Evolutionary conservation across 2,888 invertebrate genomes (phyloP), one percentile per base, ranked within the genome.

Genomic region (Trichopoda pennipes): DNA sequence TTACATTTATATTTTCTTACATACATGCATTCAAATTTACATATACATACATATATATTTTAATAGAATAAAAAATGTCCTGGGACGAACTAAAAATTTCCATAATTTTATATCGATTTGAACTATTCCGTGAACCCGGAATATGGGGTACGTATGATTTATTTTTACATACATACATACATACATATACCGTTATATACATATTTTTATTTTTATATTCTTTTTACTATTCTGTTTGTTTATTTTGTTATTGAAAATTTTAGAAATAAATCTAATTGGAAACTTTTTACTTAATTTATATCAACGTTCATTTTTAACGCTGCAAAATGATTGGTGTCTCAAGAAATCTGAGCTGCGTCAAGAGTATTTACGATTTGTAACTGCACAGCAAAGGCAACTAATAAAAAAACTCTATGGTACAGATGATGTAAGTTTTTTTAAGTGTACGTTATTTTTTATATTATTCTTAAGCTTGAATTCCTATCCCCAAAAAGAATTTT

Each of bases 261-360:
- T 69, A 85, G 88, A 87, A 42, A 86, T 87, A 4, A 86, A 88
- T 63, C 58, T 85, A 1, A 84, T 89, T 72, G 89, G 89, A 4
- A 58, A 69, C 12, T 89, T 89, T 74, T 63, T 89, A 35, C 69
- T 89, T 35, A 76, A 85, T 12, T 84, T 89, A 81, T 76, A 86
- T 49, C 86, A 86, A 6, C 76, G 77, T 8, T 76, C 86, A 56
- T 68, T 87, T 32, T 73, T 89, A 32, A 49, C 78, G 68, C 47
- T n/a, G 70, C 84, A 32, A 3, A 83, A 58, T 23, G 77, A 83
- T 38, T 89, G 89, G 89, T 79, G 81, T 35, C 80, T 86, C 58
- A 84, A 85, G 3, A 88, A 88, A 78, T 8, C n/a, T 0, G 66
- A 28, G 1, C 7, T 88, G 21, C 86, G 86, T 1, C 16, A 51